Conservation (phyloP, 2,888 invertebrate genomes). For the Sinotaia quadrata region DNA sequence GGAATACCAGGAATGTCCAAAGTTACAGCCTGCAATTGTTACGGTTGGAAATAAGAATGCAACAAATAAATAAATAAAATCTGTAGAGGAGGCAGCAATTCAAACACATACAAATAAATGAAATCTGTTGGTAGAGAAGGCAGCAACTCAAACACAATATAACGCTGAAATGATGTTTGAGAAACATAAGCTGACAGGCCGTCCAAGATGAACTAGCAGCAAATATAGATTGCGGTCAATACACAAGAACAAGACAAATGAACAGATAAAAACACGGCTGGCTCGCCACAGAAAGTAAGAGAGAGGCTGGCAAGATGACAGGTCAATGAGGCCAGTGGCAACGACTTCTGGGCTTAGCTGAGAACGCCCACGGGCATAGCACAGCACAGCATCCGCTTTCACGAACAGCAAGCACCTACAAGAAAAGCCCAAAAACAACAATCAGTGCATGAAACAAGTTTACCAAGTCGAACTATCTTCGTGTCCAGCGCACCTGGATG, state of each 20-base stretch:
- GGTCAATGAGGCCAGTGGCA: neutral
- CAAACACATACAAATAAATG: neutral
- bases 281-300: slow-evolving; percentile 7
- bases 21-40: neutral
- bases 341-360: slow-evolving; percentile 2
- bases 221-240: too few relatives aligned
- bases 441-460: too few relatives aligned
- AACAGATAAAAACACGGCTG: neutral
- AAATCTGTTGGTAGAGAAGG: too few relatives aligned
- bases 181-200: too few relatives aligned
- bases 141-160: too few relatives aligned
- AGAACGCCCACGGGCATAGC: neutral
- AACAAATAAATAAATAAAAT: neutral
- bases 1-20: neutral
- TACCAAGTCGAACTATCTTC: slow-evolving; percentile 50
- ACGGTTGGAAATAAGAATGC: too few relatives aligned
- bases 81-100: too few relatives aligned
- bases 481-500: slow-evolving; percentile 77
- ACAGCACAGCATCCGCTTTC: neutral
- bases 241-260: neutral
- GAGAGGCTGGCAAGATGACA: neutral
- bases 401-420: slow-evolving; percentile 13
- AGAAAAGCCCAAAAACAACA: slow-evolving; percentile 20
- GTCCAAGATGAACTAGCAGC: too few relatives aligned
- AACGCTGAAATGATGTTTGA: too few relatives aligned